Evolutionary conservation across 2,888 invertebrate genomes (phyloP), one percentile per base, ranked within the genome.

Genomic region (Mythimna loreyi): DNA sequence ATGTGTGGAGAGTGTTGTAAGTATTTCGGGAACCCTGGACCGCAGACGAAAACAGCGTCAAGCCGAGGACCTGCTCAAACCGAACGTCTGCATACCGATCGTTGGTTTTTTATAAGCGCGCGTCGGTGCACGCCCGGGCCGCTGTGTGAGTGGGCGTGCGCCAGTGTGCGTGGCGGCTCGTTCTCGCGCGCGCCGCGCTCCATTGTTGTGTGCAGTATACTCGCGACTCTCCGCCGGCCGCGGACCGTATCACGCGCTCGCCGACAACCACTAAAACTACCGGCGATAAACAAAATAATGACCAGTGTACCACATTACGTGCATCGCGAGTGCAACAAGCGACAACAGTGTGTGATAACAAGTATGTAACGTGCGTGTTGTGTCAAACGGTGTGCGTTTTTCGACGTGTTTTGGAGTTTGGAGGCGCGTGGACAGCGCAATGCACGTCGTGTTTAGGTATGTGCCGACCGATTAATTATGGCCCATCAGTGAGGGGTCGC

Each of bases 1-100:
- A 67, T 70, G 56, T 76, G 87, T 85, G 91, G 92, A 91, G 89
- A 89, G 89, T 85, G 78, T 77, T 75, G 83, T 80, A 80, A 75
- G 75, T 79, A 87, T 89, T 86, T 89, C 90, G 90, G 91, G 89
- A 92, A 94, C 95, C 91, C 94, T 86, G 92, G 86, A 92, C 94
- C 94, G 94, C 94, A 95, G 95, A 96, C 96, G 95, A 96, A 96
- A 95, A 95, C 95, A 94, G 95, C 95, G 94, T 93, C 94, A 93
- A 94, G 92, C 93, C 92, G 92, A 93, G 95, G 95, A 95, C 95
- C 95, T 95, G 95, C 94, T 94, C 93, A 92, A 94, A 95, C 94
- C 94, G 92, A 95, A 94, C 94, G 96, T 95, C 96, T 95, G 95
- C 96, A 96, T 96, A 96, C 96, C 96, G 94, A 96, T 96, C 95